Conservation (phyloP, 2,113 vertebrate genomes). For the Nothocercus nigrocapillus region DNA sequence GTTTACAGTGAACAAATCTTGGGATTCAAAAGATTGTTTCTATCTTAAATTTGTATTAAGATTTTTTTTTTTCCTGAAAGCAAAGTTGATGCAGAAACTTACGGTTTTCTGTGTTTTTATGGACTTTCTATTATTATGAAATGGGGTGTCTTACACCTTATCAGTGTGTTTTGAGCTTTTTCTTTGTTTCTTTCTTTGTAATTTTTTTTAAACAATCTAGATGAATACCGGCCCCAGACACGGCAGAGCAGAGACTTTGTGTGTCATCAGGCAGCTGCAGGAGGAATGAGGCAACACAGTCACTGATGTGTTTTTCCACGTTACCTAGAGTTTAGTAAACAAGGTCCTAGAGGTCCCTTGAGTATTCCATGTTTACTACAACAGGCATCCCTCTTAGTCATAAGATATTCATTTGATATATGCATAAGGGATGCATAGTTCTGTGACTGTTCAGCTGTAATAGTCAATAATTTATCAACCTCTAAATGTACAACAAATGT, state of each 20-base stretch:
- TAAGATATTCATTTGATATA: slow-evolving; percentile 28
- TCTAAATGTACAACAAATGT: slow-evolving; percentile 65
- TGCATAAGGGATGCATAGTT: slow-evolving; percentile 3
- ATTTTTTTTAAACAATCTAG: neutral
- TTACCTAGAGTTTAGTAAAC: neutral
- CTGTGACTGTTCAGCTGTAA: slow-evolving; percentile 33
- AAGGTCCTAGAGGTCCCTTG: slow-evolving; percentile 13
- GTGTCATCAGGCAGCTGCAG: neutral
- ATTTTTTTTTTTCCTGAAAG: neutral
- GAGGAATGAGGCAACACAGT: neutral
- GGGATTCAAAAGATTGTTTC: neutral
- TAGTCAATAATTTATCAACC: slow-evolving; percentile 71
- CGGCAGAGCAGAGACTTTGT: neutral
- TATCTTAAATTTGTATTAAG: neutral
- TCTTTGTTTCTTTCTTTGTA: neutral
- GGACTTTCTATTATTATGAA: neutral
- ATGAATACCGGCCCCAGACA: neutral
- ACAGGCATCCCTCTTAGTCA: neutral
- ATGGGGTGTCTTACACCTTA: neutral
- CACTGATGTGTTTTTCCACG: neutral
- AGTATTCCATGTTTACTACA: neutral
- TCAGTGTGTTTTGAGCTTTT: neutral
- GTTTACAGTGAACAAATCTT: neutral
- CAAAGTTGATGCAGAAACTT: neutral
- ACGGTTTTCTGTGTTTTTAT: neutral